Base-by-base conservation (phyloP, 1,140 invertebrate genomes). In the Zaprionus lachaisei region DNA sequence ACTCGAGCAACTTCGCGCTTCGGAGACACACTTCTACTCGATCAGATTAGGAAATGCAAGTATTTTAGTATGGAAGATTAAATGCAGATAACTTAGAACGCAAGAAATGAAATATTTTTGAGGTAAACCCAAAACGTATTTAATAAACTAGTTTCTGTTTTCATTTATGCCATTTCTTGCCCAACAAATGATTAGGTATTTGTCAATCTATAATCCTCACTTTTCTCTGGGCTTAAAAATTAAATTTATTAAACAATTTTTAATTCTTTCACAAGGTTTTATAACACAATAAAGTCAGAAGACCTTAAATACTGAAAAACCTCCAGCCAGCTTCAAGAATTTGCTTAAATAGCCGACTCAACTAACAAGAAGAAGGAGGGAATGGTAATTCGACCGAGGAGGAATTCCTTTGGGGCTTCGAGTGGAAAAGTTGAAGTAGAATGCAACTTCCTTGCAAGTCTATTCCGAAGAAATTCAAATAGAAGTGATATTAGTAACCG, bases 401-500 rank as follows among this genome's bases (percentile, higher is more conserved):
- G 17, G 62, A 71, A 77, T 86, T 72, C 66, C 72, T 85, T 77
- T 64, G 58, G 44, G 58, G 58, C 20, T 55, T 71, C 26, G 67
- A 72, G 31, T 49, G 49, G 34, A 47, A 76, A 83, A 74, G 68
- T 81, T 81, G 38, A 83, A 74, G 65, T 81, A 76, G 38, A 74
- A 58, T 82, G 84, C 70, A 89, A 89, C 80, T 87, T 81, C 73
- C 69, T 89, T 87, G 78, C 74, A n/a, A 79, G 71, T 73, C 83
- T 71, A 72, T 68, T 71, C 63, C 44, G 41, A 37, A 67, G 77
- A 72, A 75, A 67, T 71, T 79, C 74, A 65, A 79, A 80, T 68
- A 83, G 41, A 63, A 76, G 69, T 78, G 72, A 89, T 90, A 84
- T 87, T 84, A 81, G 85, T 90, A 79, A 84, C 78, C 71, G 85